These are phyloP conservation scores for Magallana nippona DNA, from an alignment of 2,888 invertebrate species.

Conservation along the genomic window DNA sequence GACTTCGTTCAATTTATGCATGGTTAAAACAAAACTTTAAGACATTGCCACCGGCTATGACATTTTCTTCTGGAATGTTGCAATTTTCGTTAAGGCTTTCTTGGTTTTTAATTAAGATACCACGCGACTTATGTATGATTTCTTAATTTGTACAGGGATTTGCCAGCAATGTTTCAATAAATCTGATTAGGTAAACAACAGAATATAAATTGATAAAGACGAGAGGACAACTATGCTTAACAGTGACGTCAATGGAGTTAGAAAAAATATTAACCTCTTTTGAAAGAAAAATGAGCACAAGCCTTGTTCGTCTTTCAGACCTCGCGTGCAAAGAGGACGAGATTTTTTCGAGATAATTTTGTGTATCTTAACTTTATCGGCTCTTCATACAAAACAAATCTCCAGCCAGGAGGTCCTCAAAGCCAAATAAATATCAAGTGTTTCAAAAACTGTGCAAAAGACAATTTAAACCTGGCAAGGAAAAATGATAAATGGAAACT, in stretches of 20 bases:
- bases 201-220: not conserved
- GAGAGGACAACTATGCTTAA: not conserved
- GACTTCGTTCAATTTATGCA: slow-evolving; percentile 16
- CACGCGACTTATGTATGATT: not conserved
- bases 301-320: slow-evolving; percentile 2
- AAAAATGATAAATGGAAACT: slow-evolving; percentile 17
- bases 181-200: not conserved
- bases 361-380: slow-evolving; percentile 22
- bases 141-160: slow-evolving; percentile 18
- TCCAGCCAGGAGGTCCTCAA: slow-evolving; percentile 22
- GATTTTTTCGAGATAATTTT: not conserved
- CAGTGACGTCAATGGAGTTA: not conserved
- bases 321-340: not conserved
- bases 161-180: not conserved
- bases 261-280: slow-evolving; percentile 17
- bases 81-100: not conserved
- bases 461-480: slow-evolving; percentile 29
- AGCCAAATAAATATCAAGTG: slow-evolving; percentile 17
- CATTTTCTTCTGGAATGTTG: slow-evolving; percentile 21
- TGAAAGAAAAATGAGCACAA: not conserved
- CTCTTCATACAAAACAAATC: slow-evolving; percentile 13
- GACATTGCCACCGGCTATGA: slow-evolving; percentile 9
- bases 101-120: not conserved
- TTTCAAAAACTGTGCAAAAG: slow-evolving; percentile 8
- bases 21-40: slow-evolving; percentile 10